phyloP scores from a whole-genome alignment of 2,113 vertebrate genomes.

The Coryphaenoides rupestris region DNA sequence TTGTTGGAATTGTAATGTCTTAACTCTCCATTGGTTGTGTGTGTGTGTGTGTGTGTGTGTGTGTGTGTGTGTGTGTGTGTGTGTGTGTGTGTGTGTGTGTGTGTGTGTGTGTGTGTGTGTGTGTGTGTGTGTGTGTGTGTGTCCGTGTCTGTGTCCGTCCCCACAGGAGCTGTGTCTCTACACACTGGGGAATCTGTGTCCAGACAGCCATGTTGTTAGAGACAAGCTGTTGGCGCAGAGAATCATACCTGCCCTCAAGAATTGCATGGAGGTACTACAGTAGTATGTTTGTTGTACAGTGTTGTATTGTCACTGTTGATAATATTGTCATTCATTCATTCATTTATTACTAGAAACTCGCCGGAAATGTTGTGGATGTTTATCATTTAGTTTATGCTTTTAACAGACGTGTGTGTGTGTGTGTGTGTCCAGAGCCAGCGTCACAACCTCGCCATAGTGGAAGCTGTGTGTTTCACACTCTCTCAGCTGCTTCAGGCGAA shows the following conservation, averaged over 20 bases:
- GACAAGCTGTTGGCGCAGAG: constrained; percentile 89
- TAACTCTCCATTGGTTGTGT: not conserved
- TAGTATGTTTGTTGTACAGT: not conserved
- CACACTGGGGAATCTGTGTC: constrained; percentile 88
- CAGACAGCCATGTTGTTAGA: constrained; percentile 81
- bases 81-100: too few relatives aligned
- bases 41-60: too few relatives aligned
- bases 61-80: too few relatives aligned
- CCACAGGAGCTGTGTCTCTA: constrained; percentile 91
- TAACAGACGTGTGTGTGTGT: constrained; percentile 1
- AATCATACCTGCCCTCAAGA: constrained; percentile 80
- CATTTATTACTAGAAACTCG: not conserved
- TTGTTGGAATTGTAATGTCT: not conserved
- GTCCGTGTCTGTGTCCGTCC: not conserved
- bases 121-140: too few relatives aligned
- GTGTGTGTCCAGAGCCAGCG: constrained; percentile 72
- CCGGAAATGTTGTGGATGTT: too few relatives aligned
- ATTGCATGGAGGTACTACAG: constrained; percentile 84
- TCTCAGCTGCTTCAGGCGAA: constrained; percentile 91
- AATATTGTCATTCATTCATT: not conserved
- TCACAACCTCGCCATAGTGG: constrained; percentile 82
- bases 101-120: not conserved
- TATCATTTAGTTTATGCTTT: too few relatives aligned
- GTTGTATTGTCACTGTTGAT: too few relatives aligned
- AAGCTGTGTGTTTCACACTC: constrained; percentile 86